A percentile compares a stretch with the other conserved stretches of the same genome.
These are phyloP conservation scores for Nemopilema nomurai DNA, from an alignment of 30 jellyfish, hydroid and myxozoan genomes.

Conservation along the genomic window DNA sequence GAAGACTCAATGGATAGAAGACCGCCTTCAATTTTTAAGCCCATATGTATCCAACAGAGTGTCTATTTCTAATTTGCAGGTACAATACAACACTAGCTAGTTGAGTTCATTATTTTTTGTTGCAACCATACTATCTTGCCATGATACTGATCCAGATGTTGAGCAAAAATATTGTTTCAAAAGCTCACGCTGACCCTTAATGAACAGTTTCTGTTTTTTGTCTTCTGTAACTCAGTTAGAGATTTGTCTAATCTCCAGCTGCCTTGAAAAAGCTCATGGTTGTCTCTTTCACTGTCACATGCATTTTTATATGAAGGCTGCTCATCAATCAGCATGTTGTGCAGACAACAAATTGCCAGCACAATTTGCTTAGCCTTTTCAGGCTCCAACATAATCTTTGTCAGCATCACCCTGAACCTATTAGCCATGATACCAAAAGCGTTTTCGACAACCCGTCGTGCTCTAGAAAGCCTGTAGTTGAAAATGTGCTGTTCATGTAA, in stretches of 20 bases:
- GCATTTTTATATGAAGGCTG: slow-evolving; percentile 2
- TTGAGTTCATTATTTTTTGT: not conserved
- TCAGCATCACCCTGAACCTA: slow-evolving; percentile 30
- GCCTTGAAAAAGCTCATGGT: slow-evolving; percentile 7
- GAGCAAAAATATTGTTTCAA: not conserved
- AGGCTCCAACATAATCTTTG: slow-evolving; percentile 31
- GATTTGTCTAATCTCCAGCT: slow-evolving; percentile 15
- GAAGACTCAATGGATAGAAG: too few species aligned
- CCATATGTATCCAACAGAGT: not conserved
- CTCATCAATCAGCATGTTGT: slow-evolving; percentile 39
- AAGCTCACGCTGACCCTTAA: slow-evolving; percentile 5
- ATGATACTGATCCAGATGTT: not conserved
- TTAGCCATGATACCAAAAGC: slow-evolving; percentile 48
- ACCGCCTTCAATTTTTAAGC: not conserved
- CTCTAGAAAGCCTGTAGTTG: slow-evolving; percentile 46
- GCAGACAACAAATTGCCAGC: slow-evolving; percentile 48
- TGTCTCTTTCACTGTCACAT: slow-evolving; percentile 20
- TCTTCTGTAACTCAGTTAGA: slow-evolving; percentile 4
- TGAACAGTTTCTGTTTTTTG: slow-evolving; percentile 19
- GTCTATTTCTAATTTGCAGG: not conserved
- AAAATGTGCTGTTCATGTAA: slow-evolving; percentile 28
- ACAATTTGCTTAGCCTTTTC: slow-evolving; percentile 4
- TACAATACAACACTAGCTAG: not conserved
- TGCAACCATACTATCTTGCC: not conserved
- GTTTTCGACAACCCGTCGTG: slow-evolving; percentile 42